Base-by-base conservation (phyloP, 2,888 invertebrate genomes). In the Epinotia nisella region DNA sequence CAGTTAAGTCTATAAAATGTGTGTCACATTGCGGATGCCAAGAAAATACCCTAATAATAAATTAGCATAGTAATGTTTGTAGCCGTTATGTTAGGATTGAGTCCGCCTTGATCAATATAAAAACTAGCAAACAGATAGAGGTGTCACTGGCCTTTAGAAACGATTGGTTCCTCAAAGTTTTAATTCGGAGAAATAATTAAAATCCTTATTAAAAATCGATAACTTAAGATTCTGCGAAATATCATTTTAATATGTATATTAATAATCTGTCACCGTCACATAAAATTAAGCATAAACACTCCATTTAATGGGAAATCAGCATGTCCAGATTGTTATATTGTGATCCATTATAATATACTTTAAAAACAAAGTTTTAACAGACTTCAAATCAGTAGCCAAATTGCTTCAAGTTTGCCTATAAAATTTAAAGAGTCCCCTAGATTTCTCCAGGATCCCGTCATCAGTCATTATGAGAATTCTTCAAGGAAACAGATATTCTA, bases 41-140 rank as follows among this genome's bases (percentile, higher is more conserved):
- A 90, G 90, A 90, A 92, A 91, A 90, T 90, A 91, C 89, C 91
- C 89, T 87, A 90, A 91, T 90, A 91, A 92, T 92, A 90, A 91
- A 93, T 93, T 93, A 88, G 90, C 92, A 92, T 92, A 92, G 88
- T 91, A 91, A 92, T 91, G 89, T 87, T 86, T 84, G 84, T 78
- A 78, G 87, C 93, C 92, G 93, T 92, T 92, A 93, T 89, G 82
- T 87, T 85, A 83, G 88, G 90, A 91, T 91, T 89, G 90, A 88
- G 89, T 84, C 83, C 90, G 86, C 81, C 85, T 90, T 91, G 90
- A 91, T 92, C 91, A 91, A 87, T 88, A 83, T 86, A 88, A 88
- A 89, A 85, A 90, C 85, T 77, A 77, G 76, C 73, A 75, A 88
- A 88, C 88, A 88, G 87, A 82, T 85, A 77, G 76, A 78, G 79